Evolutionary conservation across 1,140 invertebrate genomes (phyloP).

Genomic region (Brachionus calyciflorus): DNA sequence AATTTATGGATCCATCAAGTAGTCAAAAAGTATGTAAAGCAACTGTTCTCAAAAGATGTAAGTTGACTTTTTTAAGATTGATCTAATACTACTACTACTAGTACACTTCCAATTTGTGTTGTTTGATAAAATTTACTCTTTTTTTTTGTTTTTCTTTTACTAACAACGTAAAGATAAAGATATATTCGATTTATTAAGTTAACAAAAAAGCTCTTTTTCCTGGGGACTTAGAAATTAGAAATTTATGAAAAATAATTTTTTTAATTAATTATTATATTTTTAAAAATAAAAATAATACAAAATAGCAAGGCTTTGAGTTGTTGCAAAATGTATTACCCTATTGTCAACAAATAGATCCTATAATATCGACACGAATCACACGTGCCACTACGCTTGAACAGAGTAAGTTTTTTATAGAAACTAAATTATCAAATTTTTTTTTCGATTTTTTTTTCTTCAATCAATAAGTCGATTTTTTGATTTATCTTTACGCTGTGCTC

Average conservation of each 20-base stretch:
- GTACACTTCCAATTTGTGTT: no score
- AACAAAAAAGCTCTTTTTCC: not conserved
- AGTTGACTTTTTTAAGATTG: constrained; percentile 17
- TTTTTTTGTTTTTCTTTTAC: constrained; percentile 2
- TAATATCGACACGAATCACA: constrained; percentile 39
- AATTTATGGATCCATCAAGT: constrained; percentile 46
- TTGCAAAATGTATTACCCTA: constrained; percentile 46
- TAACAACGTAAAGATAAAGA: constrained; percentile 31
- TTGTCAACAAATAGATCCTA: constrained; percentile 44
- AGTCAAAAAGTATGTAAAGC: constrained; percentile 47
- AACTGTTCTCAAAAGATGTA: constrained; percentile 47
- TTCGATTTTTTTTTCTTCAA: not conserved
- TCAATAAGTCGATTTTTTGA: constrained; percentile 27
- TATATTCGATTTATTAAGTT: constrained; percentile 27
- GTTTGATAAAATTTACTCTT: no score
- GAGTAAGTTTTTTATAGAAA: constrained; percentile 14
- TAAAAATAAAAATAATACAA: no score
- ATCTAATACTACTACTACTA: no score
- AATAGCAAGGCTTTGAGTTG: constrained; percentile 46
- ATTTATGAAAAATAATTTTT: no score
- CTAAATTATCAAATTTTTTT: not conserved
- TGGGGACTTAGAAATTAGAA: no score
- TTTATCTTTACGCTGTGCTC: constrained; percentile 21
- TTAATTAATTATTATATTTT: not conserved
- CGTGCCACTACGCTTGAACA: constrained; percentile 45